Evolutionary conservation across 2,797 vertebrate genomes (phyloP), one percentile per base, ranked within the genome.

Genomic region (Sebastolobus alascanus): DNA sequence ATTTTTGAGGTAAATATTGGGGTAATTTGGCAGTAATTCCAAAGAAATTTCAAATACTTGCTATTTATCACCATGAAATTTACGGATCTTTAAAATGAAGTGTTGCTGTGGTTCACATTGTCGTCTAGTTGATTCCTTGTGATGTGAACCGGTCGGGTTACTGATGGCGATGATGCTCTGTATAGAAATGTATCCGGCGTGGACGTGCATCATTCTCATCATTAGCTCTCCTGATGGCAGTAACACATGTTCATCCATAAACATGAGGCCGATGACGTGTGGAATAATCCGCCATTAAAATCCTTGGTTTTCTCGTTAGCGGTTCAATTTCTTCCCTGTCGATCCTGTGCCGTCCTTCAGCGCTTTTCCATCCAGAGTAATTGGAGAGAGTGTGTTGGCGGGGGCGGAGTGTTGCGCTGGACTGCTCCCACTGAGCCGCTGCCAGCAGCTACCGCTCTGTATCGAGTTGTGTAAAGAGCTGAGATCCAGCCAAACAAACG

Each of bases 361-460:
- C 60, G 1, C 69, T 77, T 85, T 84, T 81, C 84, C 69, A 52
- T 69, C 66, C 70, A 31, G 18, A 81, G 83, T 87, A 82, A 91
- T 83, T 90, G 88, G 75, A 89, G 81, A 81, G 79, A 83, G 77
- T 73, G 84, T 77, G 65, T 71, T 77, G 73, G 75, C 52, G 54
- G 68, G 65, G 83, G 65, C 46, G 50, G 61, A 65, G 82, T 29
- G 67, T 66, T 61, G 73, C 1, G 5, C 54, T 83, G 83, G 68
- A 25, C 79, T 83, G 69, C 80, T 85, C 54, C 68, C 70, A 3
- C 82, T 67, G 85, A 84, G 81, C 69, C 3, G 1, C 75, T 87
- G 91, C 91, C 92, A 91, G 82, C 71, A 91, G 89, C 90, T 74
- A 35, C 81, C 79, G 75, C 90, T 87, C 84, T 80, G 76, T 74